Evolutionary conservation across 2,797 vertebrate species (phyloP), one percentile per base, ranked within the genome.

Genomic region (Halcyon leucocephala): DNA sequence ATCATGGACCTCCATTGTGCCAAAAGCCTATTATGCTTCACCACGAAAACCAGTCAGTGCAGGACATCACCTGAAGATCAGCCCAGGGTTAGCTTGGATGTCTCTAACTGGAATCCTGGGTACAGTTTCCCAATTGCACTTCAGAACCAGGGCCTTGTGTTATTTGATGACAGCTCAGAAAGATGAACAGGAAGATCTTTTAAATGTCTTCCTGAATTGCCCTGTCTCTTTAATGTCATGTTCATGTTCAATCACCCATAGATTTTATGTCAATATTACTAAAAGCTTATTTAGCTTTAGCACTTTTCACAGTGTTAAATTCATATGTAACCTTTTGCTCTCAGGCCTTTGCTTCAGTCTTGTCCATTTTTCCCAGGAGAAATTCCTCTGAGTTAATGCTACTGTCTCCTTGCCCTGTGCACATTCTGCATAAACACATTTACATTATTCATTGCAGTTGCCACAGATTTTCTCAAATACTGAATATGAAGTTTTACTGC

Each of bases 191-290:
- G 33, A 89, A 44, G 21, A 69, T 13, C 8, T 83, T 86, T 78
- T 55, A 11, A 35, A 14, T 66, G 73, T 66, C 26, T 66, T 67
- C n/a, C n/a, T 62, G 14, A 70, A 28, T 12, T 85, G 3, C 17
- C 12, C 31, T 33, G 4, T 58, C 14, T 74, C 21, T 64, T 31
- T 79, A 54, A 41, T 0, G 0, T n/a, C 7, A 41, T 2, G 1
- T 64, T 86, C 31, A 54, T 24, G 6, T 79, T 54, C 41, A 57
- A 21, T 33, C 3, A 0, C 14, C 33, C 21, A 19, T 22, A 72
- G 51, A 66, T 70, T 62, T n/a, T 2, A 58, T 77, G 88, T 70
- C 26, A 70, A 35, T 51, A 46, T 3, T 39, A 79, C 72, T 39
- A 54, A 65, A 78, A 82, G 8, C 0, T 16, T 35, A 13, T 12